These are phyloP conservation scores for Altica lythri DNA, from an alignment of 2,888 invertebrate genomes.

Conservation along the genomic window DNA sequence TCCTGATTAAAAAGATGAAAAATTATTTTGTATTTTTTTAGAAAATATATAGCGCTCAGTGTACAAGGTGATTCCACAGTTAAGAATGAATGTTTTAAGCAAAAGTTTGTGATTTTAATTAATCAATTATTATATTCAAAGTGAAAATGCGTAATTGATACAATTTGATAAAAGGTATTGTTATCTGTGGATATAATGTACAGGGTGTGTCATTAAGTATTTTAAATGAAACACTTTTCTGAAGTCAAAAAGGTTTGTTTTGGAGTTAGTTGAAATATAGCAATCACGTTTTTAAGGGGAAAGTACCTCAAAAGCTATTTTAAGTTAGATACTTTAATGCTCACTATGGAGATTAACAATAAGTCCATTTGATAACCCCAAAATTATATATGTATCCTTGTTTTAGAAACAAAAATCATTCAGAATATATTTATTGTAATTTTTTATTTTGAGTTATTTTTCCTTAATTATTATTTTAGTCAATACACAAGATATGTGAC, in stretches of 20 bases:
- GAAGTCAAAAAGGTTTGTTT: conserved; percentile 15
- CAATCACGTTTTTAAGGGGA: conserved; percentile 5
- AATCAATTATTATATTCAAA: no score
- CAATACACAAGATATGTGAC: conserved; percentile 20
- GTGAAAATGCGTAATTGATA: no score
- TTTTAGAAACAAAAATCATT: neutral
- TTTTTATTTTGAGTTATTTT: conserved; percentile 15
- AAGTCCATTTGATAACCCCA: no score
- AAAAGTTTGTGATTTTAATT: no score
- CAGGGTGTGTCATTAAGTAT: neutral
- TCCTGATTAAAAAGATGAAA: no score
- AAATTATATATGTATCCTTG: conserved; percentile 1
- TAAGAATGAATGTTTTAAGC: no score
- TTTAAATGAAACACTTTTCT: neutral
- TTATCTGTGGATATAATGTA: no score
- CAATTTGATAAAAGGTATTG: no score
- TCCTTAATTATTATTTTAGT: conserved; percentile 18
- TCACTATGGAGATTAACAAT: no score
- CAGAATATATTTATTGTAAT: conserved; percentile 7
- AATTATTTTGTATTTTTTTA: no score
- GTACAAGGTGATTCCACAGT: conserved; percentile 1
- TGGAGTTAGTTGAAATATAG: conserved; percentile 13
- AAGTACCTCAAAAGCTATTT: conserved; percentile 7
- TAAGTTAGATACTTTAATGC: no score
- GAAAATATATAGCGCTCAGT: no score